A percentile compares a stretch with the other conserved stretches of the same genome.
Conservation (phyloP, 2,113 vertebrate species). For the Tragelaphus strepsiceros region DNA sequence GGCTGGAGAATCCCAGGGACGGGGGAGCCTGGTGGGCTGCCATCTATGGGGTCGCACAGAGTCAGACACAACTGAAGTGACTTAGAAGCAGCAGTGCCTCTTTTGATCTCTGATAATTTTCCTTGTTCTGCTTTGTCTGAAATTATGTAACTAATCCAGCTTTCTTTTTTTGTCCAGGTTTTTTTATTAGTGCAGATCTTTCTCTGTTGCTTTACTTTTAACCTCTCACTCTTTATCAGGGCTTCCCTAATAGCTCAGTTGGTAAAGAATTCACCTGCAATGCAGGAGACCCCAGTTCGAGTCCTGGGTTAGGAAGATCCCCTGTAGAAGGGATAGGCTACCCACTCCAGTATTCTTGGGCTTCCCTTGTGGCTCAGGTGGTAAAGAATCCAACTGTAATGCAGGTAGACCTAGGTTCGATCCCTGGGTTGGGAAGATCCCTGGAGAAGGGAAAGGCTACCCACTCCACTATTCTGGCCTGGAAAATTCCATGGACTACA, state of each 20-base stretch:
- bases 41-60: too few relatives aligned
- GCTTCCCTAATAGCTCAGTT: not conserved
- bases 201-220: not conserved
- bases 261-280: not conserved
- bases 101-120: not conserved
- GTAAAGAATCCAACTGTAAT: not conserved
- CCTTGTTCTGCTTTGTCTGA: not conserved
- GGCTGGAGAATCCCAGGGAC: too few relatives aligned
- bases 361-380: not conserved
- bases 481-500: not conserved
- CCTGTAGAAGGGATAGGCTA: not conserved
- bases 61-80: too few relatives aligned
- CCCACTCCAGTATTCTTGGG: not conserved
- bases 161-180: not conserved
- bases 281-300: not conserved
- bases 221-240: not conserved
- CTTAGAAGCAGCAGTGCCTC: not conserved
- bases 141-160: not conserved
- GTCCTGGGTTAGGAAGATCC: not conserved
- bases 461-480: not conserved
- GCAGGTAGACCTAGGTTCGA: not conserved
- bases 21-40: too few relatives aligned
- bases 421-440: not conserved
- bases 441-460: not conserved
- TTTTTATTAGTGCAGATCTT: not conserved